Conservation (phyloP, 2,113 vertebrate species). For the Parus major region DNA sequence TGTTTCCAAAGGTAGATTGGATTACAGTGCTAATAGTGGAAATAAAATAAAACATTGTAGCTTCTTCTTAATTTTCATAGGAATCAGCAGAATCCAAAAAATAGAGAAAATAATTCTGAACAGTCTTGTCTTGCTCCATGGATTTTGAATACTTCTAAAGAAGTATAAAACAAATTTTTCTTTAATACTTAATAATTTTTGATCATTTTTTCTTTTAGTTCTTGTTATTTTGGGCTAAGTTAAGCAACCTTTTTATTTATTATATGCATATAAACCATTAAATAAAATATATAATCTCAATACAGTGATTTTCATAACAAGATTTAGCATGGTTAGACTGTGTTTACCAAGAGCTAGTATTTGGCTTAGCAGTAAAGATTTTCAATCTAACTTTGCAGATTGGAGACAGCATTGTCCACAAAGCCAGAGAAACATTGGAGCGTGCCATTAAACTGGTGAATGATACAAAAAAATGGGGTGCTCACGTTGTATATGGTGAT, state of each 20-base stretch:
- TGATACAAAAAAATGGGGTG: conserved; percentile 97
- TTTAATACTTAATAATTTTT: background rate
- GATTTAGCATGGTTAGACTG: background rate
- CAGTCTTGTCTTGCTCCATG: background rate
- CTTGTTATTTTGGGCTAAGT: background rate
- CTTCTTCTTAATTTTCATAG: background rate
- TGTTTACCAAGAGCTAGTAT: background rate
- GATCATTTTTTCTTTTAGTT: background rate
- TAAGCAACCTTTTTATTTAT: background rate
- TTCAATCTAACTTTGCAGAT: conserved; percentile 75
- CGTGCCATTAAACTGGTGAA: conserved; percentile 96
- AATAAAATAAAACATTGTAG: background rate
- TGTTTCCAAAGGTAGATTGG: background rate
- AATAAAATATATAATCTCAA: background rate
- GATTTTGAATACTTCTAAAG: background rate
- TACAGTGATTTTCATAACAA: background rate
- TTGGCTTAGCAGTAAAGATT: background rate
- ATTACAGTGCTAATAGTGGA: background rate
- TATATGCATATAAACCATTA: background rate
- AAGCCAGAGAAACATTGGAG: conserved; percentile 96
- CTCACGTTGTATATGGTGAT: conserved; percentile 93
- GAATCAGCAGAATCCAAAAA: background rate
- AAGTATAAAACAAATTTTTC: background rate
- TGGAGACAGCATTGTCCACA: conserved; percentile 97
- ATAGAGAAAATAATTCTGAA: background rate